phyloP scores from a whole-genome alignment of 64 coral and sea anemone species.

The Astreopora myriophthalma region DNA sequence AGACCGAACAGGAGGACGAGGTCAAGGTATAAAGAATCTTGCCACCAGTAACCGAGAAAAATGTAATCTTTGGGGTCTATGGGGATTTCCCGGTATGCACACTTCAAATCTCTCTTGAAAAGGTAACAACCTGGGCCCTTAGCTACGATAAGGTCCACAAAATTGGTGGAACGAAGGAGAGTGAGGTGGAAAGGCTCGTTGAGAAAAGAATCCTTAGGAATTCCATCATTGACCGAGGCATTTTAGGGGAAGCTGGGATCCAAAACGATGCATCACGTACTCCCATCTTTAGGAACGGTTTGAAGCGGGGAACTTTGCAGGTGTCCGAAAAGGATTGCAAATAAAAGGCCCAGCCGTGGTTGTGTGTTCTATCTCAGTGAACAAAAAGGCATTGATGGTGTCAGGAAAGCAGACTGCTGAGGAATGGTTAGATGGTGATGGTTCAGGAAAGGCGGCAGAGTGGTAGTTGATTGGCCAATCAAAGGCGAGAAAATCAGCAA shows the following conservation, averaged over 20 bases:
- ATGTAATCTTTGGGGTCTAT: neutral
- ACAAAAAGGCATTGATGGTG: neutral
- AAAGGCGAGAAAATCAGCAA: neutral
- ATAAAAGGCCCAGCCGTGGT: constrained; percentile 15
- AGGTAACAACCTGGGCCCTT: constrained; percentile 5
- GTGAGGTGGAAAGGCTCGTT: neutral
- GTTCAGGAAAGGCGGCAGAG: neutral
- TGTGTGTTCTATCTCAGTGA: neutral
- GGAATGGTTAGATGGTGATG: neutral
- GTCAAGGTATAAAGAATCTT: constrained; percentile 15
- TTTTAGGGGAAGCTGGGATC: neutral
- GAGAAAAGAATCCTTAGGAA: neutral
- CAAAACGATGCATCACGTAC: neutral
- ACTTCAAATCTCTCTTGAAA: constrained; percentile 21
- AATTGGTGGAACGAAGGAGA: neutral
- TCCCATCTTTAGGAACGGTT: neutral
- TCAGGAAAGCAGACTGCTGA: neutral
- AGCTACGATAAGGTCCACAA: neutral
- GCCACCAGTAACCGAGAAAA: neutral
- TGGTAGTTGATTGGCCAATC: constrained; percentile 18
- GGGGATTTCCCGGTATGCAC: neutral
- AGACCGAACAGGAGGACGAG: constrained; percentile 44
- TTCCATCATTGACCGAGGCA: neutral
- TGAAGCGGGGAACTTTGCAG: neutral
- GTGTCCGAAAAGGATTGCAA: neutral